phyloP scores from a whole-genome alignment of 2,888 invertebrate genomes.

The Adineta ricciae region DNA sequence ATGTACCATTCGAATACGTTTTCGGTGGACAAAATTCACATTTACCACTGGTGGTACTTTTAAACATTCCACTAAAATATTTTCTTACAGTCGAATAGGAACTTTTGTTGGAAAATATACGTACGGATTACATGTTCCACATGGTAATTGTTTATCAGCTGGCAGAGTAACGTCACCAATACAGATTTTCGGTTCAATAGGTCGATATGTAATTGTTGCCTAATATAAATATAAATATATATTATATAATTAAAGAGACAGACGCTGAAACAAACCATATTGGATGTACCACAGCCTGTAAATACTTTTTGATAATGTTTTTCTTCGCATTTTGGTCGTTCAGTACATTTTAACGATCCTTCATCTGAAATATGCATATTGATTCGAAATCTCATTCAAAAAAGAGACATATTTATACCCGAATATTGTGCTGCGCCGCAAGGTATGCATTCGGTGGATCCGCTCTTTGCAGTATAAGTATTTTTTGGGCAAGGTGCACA shows the following conservation, averaged over 20 bases:
- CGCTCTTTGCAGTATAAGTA: background rate
- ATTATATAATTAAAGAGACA: background rate
- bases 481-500: background rate
- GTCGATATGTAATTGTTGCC: background rate
- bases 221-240: background rate
- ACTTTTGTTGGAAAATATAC: background rate
- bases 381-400: background rate
- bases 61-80: background rate
- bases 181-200: background rate
- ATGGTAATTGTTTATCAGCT: background rate
- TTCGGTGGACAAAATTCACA: background rate
- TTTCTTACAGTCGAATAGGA: background rate
- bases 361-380: background rate
- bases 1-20: background rate
- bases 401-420: background rate
- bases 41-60: too few species aligned
- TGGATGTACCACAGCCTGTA: background rate
- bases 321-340: background rate
- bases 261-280: background rate
- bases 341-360: background rate
- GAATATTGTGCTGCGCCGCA: background rate
- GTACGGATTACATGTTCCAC: constrained; percentile 10
- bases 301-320: background rate
- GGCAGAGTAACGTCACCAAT: background rate
- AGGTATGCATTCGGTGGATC: background rate